A percentile compares a stretch with the other conserved stretches of the same genome.
phyloP scores from a whole-genome alignment of 2,113 vertebrate genomes.

The Platichthys flesus region DNA sequence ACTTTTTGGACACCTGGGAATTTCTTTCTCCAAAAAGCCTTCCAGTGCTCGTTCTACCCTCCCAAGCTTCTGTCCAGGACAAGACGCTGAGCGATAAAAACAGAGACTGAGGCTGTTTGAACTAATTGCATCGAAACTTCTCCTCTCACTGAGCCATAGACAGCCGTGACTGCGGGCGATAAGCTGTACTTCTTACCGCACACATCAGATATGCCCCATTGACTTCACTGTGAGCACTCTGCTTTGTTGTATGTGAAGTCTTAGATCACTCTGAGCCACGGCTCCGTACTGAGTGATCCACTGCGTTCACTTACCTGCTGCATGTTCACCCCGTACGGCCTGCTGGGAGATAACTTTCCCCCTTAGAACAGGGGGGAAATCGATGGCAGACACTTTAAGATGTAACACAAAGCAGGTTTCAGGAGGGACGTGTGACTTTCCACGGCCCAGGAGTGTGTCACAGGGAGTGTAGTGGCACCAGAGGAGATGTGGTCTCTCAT shows the following conservation, averaged over 20 bases:
- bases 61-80: conserved; percentile 51
- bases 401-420: conserved; percentile 41
- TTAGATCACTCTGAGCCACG: conserved; percentile 28
- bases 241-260: conserved; percentile 48
- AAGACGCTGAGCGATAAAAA: conserved; percentile 48
- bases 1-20: neutral
- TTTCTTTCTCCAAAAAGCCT: conserved; percentile 52
- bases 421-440: conserved; percentile 43
- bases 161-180: conserved; percentile 56
- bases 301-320: conserved; percentile 32
- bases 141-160: conserved; percentile 48
- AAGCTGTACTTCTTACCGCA: conserved; percentile 49
- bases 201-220: conserved; percentile 57
- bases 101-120: conserved; percentile 56
- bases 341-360: conserved; percentile 11
- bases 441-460: conserved; percentile 20
- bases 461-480: conserved; percentile 14
- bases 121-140: conserved; percentile 69
- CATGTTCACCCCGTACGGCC: neutral
- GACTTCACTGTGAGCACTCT: conserved; percentile 63
- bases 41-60: conserved; percentile 25
- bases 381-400: conserved; percentile 47
- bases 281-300: conserved; percentile 3
- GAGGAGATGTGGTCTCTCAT: conserved; percentile 5
- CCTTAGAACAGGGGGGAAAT: conserved; percentile 40